Conservation (phyloP, 2,113 vertebrate species). For the Platysternon megacephalum region DNA sequence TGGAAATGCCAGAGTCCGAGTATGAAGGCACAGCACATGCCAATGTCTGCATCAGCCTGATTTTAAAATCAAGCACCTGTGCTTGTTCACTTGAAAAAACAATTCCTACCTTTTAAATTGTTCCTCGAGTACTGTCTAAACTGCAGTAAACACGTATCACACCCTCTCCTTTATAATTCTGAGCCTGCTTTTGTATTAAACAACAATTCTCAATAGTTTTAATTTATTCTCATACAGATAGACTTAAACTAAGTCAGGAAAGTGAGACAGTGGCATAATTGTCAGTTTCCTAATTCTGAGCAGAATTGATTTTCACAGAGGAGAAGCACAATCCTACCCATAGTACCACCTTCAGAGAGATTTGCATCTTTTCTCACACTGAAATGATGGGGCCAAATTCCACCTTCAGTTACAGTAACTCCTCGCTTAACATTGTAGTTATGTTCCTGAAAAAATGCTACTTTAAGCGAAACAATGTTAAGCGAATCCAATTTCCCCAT, state of each 20-base stretch:
- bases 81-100: background rate
- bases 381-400: background rate
- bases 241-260: background rate
- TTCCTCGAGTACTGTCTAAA: background rate
- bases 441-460: too few relatives aligned
- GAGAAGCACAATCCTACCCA: accelerated
- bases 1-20: background rate
- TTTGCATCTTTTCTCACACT: background rate
- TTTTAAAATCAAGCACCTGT: background rate
- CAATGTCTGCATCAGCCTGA: background rate
- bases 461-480: too few relatives aligned
- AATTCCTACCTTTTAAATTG: background rate
- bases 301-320: background rate
- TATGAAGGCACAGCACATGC: background rate
- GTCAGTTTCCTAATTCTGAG: background rate
- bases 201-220: background rate
- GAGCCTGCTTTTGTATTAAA: background rate
- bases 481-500: too few relatives aligned
- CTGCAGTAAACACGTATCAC: accelerated
- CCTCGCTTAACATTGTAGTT: too few relatives aligned
- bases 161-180: background rate
- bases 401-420: accelerated
- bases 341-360: background rate
- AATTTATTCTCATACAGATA: background rate
- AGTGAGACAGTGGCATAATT: background rate